Percentiles rank a stretch among this genome's conserved stretches.
Conservation (phyloP, 2,888 invertebrate species). For the Dasysyrphus albostriatus region DNA sequence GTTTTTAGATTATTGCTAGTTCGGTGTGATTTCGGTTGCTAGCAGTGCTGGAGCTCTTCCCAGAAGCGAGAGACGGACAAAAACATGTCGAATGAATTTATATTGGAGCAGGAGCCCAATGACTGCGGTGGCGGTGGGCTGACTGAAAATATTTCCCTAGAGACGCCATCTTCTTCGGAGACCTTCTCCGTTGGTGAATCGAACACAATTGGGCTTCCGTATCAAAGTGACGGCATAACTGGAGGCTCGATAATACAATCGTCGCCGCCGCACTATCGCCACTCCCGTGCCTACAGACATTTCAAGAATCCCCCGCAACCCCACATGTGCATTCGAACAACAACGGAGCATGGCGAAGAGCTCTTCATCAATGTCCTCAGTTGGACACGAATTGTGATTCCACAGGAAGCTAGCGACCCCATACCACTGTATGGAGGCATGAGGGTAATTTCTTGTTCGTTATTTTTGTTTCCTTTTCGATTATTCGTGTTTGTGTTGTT, state of each 20-base stretch:
- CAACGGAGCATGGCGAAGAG: constrained; percentile 85
- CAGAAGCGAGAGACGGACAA: neutral
- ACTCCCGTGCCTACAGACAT: constrained; percentile 87
- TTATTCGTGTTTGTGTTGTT: constrained; percentile 9
- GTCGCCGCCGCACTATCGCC: constrained; percentile 85
- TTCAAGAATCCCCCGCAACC: constrained; percentile 91
- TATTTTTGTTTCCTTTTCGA: neutral
- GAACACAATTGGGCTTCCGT: constrained; percentile 49
- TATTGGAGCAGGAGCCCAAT: constrained; percentile 50
- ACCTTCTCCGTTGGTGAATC: constrained; percentile 43
- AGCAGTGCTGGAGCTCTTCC: neutral
- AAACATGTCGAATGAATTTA: constrained; percentile 54
- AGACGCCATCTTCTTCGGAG: constrained; percentile 68
- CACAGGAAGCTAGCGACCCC: constrained; percentile 87
- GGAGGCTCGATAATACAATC: constrained; percentile 80
- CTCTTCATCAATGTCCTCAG: constrained; percentile 89
- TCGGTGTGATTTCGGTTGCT: constrained; percentile 19
- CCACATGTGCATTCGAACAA: constrained; percentile 89
- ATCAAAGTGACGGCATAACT: constrained; percentile 60
- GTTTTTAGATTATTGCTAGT: constrained; percentile 42
- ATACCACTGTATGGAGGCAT: constrained; percentile 90
- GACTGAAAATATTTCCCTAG: constrained; percentile 44
- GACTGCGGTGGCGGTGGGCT: constrained; percentile 13
- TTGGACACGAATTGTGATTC: constrained; percentile 89
- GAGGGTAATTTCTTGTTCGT: constrained; percentile 84